Evolutionary conservation across 1,140 invertebrate species (phyloP), one percentile per base, ranked within the genome.

Genomic region (Tetraneura akinire): DNA sequence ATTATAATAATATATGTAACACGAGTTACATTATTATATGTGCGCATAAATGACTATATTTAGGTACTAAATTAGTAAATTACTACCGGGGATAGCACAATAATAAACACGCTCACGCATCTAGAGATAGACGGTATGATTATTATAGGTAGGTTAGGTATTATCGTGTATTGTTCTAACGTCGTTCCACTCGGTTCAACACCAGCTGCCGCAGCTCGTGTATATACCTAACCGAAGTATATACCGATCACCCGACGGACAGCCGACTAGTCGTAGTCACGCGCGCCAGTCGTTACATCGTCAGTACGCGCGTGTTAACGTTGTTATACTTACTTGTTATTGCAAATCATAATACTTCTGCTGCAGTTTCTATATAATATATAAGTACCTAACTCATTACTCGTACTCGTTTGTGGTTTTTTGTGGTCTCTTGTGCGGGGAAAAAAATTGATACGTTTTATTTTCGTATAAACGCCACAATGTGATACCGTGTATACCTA

Each of bases 261-360:
- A 14, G 13, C 37, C 13, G 66, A 68, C 66, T n/a, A 66, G 32
- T 37, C n/a, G 37, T 32, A 66, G 64, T 66, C 64, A 32, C 32
- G 64, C 64, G 64, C 64, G 64, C 16, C 11, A 66, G 64, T 42
- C 64, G n/a, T n/a, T n/a, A n/a, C n/a, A n/a, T n/a, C n/a, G 37
- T 64, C 18, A 1, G n/a, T 45, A 66, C 37, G 64, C 37, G 64
- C 64, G 64, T 66, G 64, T 66, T 13, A n/a, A 37, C 32, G 32
- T 37, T 37, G 32, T 37, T 3, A 4, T 37, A 37, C 8, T 37
- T 4, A 37, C 8, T 37, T 37, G 8, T 37, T 37, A 37, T 37
- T 37, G 8, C 3, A 37, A 37, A 37, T 4, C 8, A 37, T 37
- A 37, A 37, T 37, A 37, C 32, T 3, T 3, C 3, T 8, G 3